Base-by-base conservation (phyloP, 2,888 invertebrate species). In the Incurvaria masculella region DNA sequence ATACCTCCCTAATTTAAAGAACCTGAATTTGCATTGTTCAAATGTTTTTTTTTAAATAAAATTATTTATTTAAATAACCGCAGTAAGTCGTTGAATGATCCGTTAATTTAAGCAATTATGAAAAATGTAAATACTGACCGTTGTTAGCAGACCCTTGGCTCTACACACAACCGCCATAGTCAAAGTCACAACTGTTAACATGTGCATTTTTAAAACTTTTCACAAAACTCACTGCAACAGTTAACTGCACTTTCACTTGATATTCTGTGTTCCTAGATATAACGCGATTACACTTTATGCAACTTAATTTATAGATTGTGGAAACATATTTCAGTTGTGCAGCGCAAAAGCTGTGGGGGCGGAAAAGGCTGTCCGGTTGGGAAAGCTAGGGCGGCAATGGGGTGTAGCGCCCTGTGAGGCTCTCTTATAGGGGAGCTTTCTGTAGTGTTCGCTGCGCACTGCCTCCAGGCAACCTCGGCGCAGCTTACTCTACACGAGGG, bases 81-180 rank as follows among this genome's bases (percentile, higher is more conserved):
- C n/a, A n/a, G n/a, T n/a, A n/a, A n/a, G n/a, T n/a, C n/a, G n/a
- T n/a, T n/a, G n/a, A n/a, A n/a, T n/a, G n/a, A n/a, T n/a, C n/a
- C n/a, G n/a, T n/a, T n/a, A n/a, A n/a, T n/a, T n/a, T n/a, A n/a
- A n/a, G n/a, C n/a, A n/a, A n/a, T n/a, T n/a, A n/a, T n/a, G n/a
- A n/a, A n/a, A n/a, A n/a, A n/a, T n/a, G n/a, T 23, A 23, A 23
- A 23, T 14, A 70, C 76, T 75, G 54, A 76, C 76, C 65, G 75
- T 73, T 44, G 74, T 53, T 56, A 69, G 63, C 17, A 72, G 53
- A 38, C 69, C 67, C 55, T 63, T 64, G 45, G 64, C 66, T 52
- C 62, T 59, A 54, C 69, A 68, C 55, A 66, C 68, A 50, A 65
- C 64, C 38, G 74, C 54, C 42, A 69, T 59, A 42, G 63, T 58